phyloP scores from a whole-genome alignment of 2,113 vertebrate species.

The Ammospiza nelsoni region DNA sequence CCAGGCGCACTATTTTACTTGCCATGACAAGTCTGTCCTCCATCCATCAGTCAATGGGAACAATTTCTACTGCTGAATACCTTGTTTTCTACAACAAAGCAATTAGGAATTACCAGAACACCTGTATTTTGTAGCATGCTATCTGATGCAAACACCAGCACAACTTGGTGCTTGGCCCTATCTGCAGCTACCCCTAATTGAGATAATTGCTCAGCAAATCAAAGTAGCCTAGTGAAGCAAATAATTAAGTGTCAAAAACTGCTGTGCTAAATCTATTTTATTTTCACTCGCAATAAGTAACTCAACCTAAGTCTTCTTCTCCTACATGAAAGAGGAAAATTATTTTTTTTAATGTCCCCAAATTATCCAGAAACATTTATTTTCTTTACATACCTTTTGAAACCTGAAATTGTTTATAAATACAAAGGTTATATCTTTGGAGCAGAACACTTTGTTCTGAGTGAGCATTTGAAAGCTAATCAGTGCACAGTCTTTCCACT shows the following conservation, averaged over 20 bases:
- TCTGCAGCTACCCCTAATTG: not conserved
- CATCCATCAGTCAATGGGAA: not conserved
- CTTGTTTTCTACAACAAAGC: not conserved
- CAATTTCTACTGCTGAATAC: not conserved
- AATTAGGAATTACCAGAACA: not conserved
- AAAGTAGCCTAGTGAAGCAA: conserved; percentile 44
- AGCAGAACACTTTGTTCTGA: not conserved
- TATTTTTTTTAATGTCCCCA: not conserved
- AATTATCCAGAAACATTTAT: not conserved
- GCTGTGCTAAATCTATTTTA: not conserved
- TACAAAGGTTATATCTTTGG: not conserved
- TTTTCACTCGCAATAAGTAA: not conserved
- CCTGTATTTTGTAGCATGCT: not conserved
- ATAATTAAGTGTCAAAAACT: conserved; percentile 38
- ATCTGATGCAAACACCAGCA: not conserved
- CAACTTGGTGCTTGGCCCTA: not conserved
- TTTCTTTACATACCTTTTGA: not conserved
- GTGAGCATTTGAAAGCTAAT: not conserved
- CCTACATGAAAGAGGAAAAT: not conserved
- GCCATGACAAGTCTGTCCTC: not conserved
- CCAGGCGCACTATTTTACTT: not conserved
- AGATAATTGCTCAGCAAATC: conserved; percentile 55
- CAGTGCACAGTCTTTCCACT: not conserved
- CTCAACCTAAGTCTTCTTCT: not conserved
- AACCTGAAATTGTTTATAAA: not conserved